These are phyloP conservation scores for Otus scops DNA, from an alignment of 2,797 vertebrate species.

Conservation along the genomic window DNA sequence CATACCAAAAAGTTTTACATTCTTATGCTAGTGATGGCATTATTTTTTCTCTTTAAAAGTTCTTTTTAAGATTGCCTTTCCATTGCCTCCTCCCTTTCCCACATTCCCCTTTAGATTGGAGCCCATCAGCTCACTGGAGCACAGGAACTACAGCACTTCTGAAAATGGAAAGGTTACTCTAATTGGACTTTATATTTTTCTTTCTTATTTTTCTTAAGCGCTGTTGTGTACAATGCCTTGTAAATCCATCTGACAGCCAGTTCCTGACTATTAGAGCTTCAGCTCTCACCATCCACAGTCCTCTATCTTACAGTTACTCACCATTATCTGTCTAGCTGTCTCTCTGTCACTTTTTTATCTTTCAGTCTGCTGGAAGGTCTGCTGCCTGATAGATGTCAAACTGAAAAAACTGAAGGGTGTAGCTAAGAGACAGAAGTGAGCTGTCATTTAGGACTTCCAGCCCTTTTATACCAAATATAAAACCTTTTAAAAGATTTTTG, in stretches of 20 bases:
- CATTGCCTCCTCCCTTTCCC: background rate
- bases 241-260: constrained; percentile 31
- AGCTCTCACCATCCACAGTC: constrained; percentile 6
- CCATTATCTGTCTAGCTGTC: constrained; percentile 57
- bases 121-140: background rate
- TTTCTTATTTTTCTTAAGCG: background rate
- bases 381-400: constrained; percentile 46
- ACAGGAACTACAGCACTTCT: background rate
- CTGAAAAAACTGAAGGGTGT: constrained; percentile 22
- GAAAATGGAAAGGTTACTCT: background rate
- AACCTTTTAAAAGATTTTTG: background rate
- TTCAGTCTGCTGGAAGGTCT: constrained; percentile 41
- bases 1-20: background rate
- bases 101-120: background rate
- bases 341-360: constrained; percentile 60
- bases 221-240: background rate
- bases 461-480: background rate
- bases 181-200: background rate
- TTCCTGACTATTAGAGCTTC: constrained; percentile 5
- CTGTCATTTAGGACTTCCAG: background rate
- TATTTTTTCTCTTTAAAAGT: background rate
- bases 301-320: background rate
- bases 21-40: background rate
- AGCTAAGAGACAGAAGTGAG: constrained; percentile 20
- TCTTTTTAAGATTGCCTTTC: background rate